phyloP scores from a whole-genome alignment of 2,797 vertebrate species.

The Salarias fasciatus region DNA sequence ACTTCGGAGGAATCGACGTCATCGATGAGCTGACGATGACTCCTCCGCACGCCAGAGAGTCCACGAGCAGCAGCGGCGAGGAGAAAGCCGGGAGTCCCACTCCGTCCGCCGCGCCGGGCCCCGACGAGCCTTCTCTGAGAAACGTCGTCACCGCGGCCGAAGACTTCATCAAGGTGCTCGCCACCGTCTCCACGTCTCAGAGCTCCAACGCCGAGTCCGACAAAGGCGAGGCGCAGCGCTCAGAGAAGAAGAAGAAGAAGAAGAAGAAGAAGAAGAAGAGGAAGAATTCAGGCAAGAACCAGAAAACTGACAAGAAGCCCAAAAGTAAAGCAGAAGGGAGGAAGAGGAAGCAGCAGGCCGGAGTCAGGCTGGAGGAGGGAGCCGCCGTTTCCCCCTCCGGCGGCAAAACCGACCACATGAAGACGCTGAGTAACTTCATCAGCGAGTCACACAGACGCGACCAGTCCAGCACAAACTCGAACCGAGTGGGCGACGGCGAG shows the following conservation, averaged over 20 bases:
- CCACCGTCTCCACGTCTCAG: constrained; percentile 85
- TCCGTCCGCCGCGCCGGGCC: constrained; percentile 44
- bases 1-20: constrained; percentile 86
- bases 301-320: constrained; percentile 69
- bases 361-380: constrained; percentile 64
- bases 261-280: constrained; percentile 79
- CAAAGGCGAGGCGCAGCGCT: constrained; percentile 71
- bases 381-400: constrained; percentile 47
- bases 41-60: constrained; percentile 54
- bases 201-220: constrained; percentile 71
- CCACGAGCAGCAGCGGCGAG: constrained; percentile 40
- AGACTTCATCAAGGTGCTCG: constrained; percentile 85
- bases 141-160: constrained; percentile 79
- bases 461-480: constrained; percentile 32
- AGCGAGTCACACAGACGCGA: constrained; percentile 40
- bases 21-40: constrained; percentile 83
- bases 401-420: constrained; percentile 55
- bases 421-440: constrained; percentile 28
- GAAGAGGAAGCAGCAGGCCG: constrained; percentile 71
- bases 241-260: constrained; percentile 82
- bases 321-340: constrained; percentile 76
- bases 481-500: constrained; percentile 38
- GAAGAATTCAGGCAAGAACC: constrained; percentile 77
- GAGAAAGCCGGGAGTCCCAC: constrained; percentile 57
- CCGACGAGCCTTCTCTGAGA: constrained; percentile 75